Evolutionary conservation across 2,888 invertebrate genomes (phyloP).

Genomic region (Hetaerina titia): DNA sequence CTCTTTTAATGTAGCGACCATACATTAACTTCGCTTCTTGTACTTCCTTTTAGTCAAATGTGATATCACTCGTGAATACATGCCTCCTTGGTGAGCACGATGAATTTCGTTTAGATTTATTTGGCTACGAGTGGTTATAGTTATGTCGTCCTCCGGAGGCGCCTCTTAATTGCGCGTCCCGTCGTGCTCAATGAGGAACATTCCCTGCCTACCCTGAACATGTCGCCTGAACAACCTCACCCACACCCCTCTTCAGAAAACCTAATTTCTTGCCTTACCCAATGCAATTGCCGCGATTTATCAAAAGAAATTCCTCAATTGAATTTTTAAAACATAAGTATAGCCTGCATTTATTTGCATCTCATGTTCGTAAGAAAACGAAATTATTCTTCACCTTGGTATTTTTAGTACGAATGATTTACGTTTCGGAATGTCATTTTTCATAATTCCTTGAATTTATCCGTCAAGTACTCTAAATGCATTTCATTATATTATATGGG

Average conservation of each 20-base stretch:
- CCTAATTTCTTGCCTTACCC: neutral
- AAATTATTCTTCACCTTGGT: neutral
- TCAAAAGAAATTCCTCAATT: neutral
- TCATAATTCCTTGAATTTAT: neutral
- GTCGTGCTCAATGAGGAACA: neutral
- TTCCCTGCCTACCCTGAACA: neutral
- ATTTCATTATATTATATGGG: neutral
- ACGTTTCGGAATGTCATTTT: neutral
- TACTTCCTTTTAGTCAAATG: too few relatives aligned
- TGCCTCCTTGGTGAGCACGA: neutral
- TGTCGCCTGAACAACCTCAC: neutral
- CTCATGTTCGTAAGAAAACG: neutral
- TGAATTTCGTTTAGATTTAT: neutral
- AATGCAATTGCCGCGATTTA: neutral
- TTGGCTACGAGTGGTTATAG: neutral
- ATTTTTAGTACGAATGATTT: neutral
- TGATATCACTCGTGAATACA: neutral
- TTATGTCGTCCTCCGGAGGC: neutral
- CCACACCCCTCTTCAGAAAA: neutral
- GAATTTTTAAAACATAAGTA: neutral
- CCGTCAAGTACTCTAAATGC: neutral
- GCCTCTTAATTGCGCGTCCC: neutral
- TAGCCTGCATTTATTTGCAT: neutral
- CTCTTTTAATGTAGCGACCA: too few relatives aligned
- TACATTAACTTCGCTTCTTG: too few relatives aligned